Evolutionary conservation across 2,797 vertebrate species (phyloP).

Genomic region (Thamnophis elegans): DNA sequence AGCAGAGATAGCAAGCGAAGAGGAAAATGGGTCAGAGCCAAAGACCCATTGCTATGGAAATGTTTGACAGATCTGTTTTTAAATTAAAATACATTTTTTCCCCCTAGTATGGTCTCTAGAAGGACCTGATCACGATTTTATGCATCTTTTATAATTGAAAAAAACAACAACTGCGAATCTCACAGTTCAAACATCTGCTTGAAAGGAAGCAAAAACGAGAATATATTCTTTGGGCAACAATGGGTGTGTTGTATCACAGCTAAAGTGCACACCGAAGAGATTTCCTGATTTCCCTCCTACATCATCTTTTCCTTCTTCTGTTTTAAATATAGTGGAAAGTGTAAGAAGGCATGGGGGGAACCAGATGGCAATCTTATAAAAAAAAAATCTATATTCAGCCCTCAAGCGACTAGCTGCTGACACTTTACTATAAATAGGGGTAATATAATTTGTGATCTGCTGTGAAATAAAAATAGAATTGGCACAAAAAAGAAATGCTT

Average conservation of each 20-base stretch:
- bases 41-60: background rate
- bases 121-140: background rate
- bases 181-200: background rate
- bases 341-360: background rate
- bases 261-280: background rate
- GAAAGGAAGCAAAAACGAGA: background rate
- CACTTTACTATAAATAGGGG: conserved; percentile 20
- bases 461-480: conserved; percentile 40
- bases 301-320: background rate
- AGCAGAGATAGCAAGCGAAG: background rate
- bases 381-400: background rate
- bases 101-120: background rate
- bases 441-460: conserved; percentile 34
- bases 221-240: background rate
- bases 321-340: background rate
- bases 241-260: background rate
- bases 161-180: background rate
- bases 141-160: background rate
- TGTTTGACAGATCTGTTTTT: background rate
- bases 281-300: background rate
- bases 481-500: background rate
- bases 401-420: background rate
- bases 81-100: background rate
- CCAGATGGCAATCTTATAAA: background rate
- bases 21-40: background rate